Conservation (phyloP, 2,797 vertebrate species). For the Dermochelys coriacea region DNA sequence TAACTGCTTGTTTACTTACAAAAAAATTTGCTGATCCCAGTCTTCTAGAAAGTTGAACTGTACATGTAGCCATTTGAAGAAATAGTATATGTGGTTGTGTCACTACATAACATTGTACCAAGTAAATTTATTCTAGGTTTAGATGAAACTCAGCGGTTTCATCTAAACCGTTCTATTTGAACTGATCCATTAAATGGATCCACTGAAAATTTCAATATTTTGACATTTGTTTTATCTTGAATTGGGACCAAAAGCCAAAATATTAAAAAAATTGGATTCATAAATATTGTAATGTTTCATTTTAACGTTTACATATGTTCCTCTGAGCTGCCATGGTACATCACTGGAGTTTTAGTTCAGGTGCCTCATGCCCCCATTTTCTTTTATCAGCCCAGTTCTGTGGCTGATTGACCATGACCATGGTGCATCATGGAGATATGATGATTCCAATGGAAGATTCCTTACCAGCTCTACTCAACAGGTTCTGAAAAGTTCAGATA, state of each 20-base stretch:
- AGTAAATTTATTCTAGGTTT: background rate
- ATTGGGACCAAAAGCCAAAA: background rate
- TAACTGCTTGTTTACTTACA: background rate
- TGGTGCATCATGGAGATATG: background rate
- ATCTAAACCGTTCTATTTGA: background rate
- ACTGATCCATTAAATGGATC: background rate
- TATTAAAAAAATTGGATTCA: background rate
- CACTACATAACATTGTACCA: background rate
- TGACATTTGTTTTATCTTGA: conserved; percentile 4
- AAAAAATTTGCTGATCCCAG: background rate
- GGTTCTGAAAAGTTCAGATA: background rate
- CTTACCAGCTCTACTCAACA: rapidly evolving
- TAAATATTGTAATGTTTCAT: background rate
- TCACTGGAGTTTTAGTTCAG: background rate
- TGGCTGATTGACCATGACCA: background rate
- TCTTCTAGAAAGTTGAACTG: background rate
- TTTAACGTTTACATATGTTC: background rate
- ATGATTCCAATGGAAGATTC: background rate
- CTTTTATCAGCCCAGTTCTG: background rate
- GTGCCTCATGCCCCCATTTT: background rate
- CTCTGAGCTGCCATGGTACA: background rate
- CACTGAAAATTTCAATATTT: background rate
- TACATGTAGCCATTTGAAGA: background rate
- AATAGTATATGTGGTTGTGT: background rate
- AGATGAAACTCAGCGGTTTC: background rate